Evolutionary conservation across 2,888 invertebrate species (phyloP).

Genomic region (Habrosyne pyritoides): DNA sequence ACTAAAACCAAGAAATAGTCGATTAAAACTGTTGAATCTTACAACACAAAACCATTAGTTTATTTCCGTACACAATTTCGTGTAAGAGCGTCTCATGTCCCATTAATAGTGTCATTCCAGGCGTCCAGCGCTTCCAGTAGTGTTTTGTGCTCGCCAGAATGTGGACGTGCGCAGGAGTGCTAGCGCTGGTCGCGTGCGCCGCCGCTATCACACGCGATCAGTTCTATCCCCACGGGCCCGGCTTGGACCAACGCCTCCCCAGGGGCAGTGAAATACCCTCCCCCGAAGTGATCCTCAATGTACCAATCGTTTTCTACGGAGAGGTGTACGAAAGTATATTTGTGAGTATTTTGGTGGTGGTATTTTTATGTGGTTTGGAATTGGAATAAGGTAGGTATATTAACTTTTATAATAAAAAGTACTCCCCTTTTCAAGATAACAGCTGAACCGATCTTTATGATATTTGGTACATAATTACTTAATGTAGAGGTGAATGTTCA

Average conservation of each 20-base stretch:
- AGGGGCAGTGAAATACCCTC: constrained; percentile 85
- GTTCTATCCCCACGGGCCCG: constrained; percentile 84
- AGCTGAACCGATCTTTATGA: too few species aligned
- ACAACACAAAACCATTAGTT: not conserved
- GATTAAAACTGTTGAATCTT: not conserved
- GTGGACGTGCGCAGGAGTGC: constrained; percentile 73
- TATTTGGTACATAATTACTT: too few species aligned
- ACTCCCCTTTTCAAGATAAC: too few species aligned
- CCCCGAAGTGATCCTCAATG: constrained; percentile 85
- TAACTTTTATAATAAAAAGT: too few species aligned
- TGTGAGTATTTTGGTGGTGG: constrained; percentile 85
- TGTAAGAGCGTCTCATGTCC: not conserved
- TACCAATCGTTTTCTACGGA: constrained; percentile 92
- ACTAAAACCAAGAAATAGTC: not conserved
- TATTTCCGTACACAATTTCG: constrained; percentile 4
- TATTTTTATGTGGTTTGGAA: not conserved
- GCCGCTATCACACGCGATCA: constrained; percentile 78
- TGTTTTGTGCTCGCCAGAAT: constrained; percentile 53
- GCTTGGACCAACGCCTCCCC: constrained; percentile 81
- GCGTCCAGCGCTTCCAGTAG: constrained; percentile 38
- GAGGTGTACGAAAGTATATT: constrained; percentile 89
- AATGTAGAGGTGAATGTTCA: too few species aligned
- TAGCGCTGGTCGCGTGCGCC: constrained; percentile 57
- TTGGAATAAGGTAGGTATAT: not conserved
- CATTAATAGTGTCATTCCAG: not conserved